Evolutionary conservation across 2,797 vertebrate genomes (phyloP), one percentile per base, ranked within the genome.

Genomic region (Malacoctenus gilli): DNA sequence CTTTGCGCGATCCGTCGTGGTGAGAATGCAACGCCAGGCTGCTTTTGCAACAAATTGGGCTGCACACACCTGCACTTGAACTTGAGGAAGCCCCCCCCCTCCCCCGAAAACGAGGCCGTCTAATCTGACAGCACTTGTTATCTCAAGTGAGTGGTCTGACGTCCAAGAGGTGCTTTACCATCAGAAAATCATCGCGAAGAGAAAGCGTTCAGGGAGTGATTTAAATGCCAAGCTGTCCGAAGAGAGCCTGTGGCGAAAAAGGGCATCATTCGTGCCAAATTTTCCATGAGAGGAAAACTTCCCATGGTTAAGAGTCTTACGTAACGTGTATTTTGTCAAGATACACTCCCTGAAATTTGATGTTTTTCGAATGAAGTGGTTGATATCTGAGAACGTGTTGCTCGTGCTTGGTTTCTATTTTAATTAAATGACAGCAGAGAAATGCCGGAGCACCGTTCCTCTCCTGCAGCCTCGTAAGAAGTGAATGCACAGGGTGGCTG

Each of bases 241-340:
- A 67, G 62, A 71, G 51, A 72, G 58, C 72, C 58, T 49, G 43
- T 68, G 60, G 69, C 61, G 64, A 73, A 68, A 73, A 68, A 67
- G 56, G 38, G 34, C 58, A 55, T 65, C 64, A 28, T 69, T 71
- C 61, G 61, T 69, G 67, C 68, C 80, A 80, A 55, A 80, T 77
- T 76, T 87, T 82, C 82, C 79, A 84, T 78, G 64, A 79, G 65
- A 72, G 49, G 39, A 75, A 81, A 86, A 66, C 59, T 80, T 82
- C 69, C 65, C 75, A 80, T 82, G 64, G 58, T 67, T 58, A 25
- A n/a, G 55, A 48, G 14, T 23, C 68, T 85, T 82, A 83, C 50
- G 60, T 74, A 85, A 80, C 32, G 11, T 20, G 25, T 23, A 53
- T 58, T 47, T 57, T 44, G 39, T 69, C 52, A 64, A 69, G 71